These are phyloP conservation scores for Diachasma alloeum DNA, from an alignment of 1,140 invertebrate species.

Conservation along the genomic window DNA sequence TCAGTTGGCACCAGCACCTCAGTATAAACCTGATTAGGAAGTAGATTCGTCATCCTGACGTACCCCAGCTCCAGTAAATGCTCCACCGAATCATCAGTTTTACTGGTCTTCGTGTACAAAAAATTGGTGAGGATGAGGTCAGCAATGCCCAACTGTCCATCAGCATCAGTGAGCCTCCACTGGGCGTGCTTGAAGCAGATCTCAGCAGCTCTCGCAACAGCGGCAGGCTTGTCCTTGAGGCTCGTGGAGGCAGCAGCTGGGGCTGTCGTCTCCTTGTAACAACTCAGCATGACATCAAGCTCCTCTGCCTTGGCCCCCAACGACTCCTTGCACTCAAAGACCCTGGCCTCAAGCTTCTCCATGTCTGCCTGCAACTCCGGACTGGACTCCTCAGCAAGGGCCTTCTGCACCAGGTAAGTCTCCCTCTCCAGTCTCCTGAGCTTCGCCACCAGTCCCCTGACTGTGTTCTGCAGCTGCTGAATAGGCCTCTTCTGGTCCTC, in stretches of 20 bases:
- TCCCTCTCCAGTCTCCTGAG: conserved; percentile 88
- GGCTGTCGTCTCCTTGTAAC: conserved; percentile 82
- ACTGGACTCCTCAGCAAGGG: conserved; percentile 76
- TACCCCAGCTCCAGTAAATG: conserved; percentile 98
- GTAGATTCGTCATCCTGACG: conserved; percentile 91
- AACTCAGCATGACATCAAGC: conserved; percentile 86
- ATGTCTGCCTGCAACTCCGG: conserved; percentile 73
- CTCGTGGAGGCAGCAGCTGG: conserved; percentile 59
- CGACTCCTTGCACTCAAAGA: conserved; percentile 91
- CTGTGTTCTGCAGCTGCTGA: conserved; percentile 87
- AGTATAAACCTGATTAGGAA: conserved; percentile 94
- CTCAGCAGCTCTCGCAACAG: conserved; percentile 89
- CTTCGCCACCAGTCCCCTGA: conserved; percentile 82
- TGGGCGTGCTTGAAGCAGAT: conserved; percentile 99
- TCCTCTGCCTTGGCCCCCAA: conserved; percentile 89
- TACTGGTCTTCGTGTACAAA: conserved; percentile 95
- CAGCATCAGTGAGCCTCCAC: conserved; percentile 96
- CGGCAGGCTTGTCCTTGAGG: conserved; percentile 72
- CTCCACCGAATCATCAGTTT: conserved; percentile 96
- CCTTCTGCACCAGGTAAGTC: conserved; percentile 87
- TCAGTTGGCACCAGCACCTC: conserved; percentile 91
- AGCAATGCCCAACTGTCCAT: conserved; percentile 96
- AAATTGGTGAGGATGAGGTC: conserved; percentile 97
- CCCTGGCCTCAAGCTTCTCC: conserved; percentile 75
- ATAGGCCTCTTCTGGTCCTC: conserved; percentile 93